Percentiles rank a stretch among this genome's conserved stretches.
phyloP scores from a whole-genome alignment of 2,888 invertebrate genomes.

The Antheraea assamensis region DNA sequence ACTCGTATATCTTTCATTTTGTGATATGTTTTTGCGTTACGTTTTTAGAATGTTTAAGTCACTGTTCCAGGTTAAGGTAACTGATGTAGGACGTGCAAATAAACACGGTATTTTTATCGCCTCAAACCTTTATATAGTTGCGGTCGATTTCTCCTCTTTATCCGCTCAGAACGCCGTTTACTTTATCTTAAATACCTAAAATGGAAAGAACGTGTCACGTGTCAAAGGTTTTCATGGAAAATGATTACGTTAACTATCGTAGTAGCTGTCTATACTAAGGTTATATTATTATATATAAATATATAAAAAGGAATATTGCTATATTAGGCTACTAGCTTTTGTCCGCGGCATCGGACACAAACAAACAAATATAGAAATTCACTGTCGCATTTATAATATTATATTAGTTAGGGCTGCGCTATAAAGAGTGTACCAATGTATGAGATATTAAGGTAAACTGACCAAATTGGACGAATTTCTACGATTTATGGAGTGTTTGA shows the following conservation, averaged over 20 bases:
- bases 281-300: neutral
- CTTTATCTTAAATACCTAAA: constrained; percentile 74
- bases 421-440: no score
- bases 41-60: constrained; percentile 47
- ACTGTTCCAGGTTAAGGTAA: constrained; percentile 55
- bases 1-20: constrained; percentile 50
- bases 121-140: constrained; percentile 82
- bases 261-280: neutral
- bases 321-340: no score
- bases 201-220: constrained; percentile 62
- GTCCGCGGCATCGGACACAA: no score
- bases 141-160: constrained; percentile 81
- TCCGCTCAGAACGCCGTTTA: constrained; percentile 76
- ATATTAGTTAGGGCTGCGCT: no score
- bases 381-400: no score
- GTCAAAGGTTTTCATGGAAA: constrained; percentile 57
- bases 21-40: constrained; percentile 54
- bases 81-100: constrained; percentile 82
- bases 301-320: neutral
- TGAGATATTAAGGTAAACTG: no score
- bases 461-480: no score
- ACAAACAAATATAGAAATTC: no score
- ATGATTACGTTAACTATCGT: constrained; percentile 18
- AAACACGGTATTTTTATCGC: constrained; percentile 81
- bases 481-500: no score